Base-by-base conservation (phyloP, 2,888 invertebrate species). In the Halictus quadricinctus region DNA sequence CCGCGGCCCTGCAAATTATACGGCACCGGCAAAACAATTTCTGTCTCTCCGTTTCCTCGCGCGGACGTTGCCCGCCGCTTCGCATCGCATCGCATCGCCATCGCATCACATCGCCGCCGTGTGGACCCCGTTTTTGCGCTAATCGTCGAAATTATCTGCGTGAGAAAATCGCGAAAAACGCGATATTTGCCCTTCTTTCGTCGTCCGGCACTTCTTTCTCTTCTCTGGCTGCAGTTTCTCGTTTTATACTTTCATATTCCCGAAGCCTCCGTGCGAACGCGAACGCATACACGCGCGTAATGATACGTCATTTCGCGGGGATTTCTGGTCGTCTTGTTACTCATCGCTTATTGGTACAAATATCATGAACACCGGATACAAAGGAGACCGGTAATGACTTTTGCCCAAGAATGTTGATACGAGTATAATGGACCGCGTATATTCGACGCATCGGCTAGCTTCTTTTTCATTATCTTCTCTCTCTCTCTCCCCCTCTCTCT, bases 1-100 rank as follows among this genome's bases (percentile, higher is more conserved):
- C 86, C 88, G 91, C 91, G 91, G 93, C 88, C 89, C 89, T 84
- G 90, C 91, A 94, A 93, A 94, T 94, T 94, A 94, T 90, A 94
- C 90, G 91, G 93, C 92, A 88, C 29, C 91, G 90, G 91, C 91
- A 79, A 88, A 92, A 93, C 90, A 90, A 91, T 93, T 92, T 92
- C 91, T 92, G 90, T 90, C 89, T 89, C 89, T 88, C 64, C 85
- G 87, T 89, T 88, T 90, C 89, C 88, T 84, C 78, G 82, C 84
- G 80, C 84, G 76, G 83, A 78, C 78, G 79, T 86, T 81, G 79
- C 80, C 75, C 80, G 79, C 78, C 60, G 58, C 12, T 0, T 18
- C 54, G 29, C 15, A 2, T 25, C 60, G 60, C 25, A 25, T 60
- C 60, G 60, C 60, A 1, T n/a, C 60, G n/a, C n/a, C 60, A 13